Evolutionary conservation across 2,888 invertebrate species (phyloP).

Genomic region (Sinotaia quadrata): DNA sequence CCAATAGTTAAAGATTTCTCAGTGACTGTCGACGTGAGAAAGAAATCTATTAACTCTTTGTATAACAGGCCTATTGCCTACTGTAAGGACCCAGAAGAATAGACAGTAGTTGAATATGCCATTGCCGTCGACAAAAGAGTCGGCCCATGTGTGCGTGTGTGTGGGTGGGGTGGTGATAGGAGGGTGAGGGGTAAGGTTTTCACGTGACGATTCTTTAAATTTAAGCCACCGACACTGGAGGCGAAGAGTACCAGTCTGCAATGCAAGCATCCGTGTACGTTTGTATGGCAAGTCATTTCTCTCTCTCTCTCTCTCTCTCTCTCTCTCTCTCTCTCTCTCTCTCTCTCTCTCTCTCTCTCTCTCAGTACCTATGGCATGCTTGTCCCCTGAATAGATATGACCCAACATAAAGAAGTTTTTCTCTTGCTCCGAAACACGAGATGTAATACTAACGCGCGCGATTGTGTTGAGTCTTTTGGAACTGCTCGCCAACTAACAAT

Average conservation of each 20-base stretch:
- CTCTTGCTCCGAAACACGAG: not conserved
- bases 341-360: not conserved
- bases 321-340: not conserved
- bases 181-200: not conserved
- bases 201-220: not conserved
- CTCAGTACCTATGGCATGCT: not conserved
- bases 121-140: no score
- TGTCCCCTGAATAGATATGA: not conserved
- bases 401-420: not conserved
- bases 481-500: not conserved
- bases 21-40: no score
- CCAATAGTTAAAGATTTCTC: no score
- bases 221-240: not conserved
- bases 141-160: conserved; percentile 9
- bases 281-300: not conserved
- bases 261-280: not conserved
- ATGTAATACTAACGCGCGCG: not conserved
- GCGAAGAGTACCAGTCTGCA: no score
- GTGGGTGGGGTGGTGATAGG: not conserved
- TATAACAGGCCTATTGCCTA: no score
- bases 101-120: no score
- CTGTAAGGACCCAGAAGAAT: no score
- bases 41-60: no score
- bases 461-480: not conserved
- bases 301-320: no score